phyloP scores from a whole-genome alignment of 2,888 invertebrate species.

The Drosophila ezoana region DNA sequence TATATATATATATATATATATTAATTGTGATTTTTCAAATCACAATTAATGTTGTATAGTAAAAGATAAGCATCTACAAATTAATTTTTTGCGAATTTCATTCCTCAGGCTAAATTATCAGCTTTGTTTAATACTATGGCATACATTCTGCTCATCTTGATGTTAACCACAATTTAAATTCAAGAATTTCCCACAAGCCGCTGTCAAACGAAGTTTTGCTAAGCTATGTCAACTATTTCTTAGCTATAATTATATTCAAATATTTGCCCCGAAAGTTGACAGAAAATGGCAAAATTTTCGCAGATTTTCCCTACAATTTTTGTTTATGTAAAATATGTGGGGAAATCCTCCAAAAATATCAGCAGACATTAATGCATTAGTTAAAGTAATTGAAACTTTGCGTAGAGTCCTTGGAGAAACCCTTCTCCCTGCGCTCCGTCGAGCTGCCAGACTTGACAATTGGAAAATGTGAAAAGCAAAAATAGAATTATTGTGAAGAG shows the following conservation, averaged over 20 bases:
- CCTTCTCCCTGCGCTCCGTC: neutral
- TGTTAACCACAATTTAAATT: neutral
- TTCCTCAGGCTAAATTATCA: no score
- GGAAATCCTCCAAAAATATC: constrained; percentile 37
- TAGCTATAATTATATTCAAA: constrained; percentile 6
- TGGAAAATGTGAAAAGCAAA: constrained; percentile 32
- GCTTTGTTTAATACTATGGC: neutral
- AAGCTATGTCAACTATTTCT: constrained; percentile 6
- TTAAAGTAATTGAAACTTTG: constrained; percentile 66
- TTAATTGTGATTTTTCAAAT: no score
- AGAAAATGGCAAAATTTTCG: neutral
- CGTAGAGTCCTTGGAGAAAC: constrained; percentile 27
- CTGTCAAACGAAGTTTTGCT: neutral
- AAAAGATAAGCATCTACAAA: no score
- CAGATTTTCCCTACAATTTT: neutral
- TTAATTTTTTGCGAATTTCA: no score
- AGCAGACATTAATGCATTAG: constrained; percentile 65
- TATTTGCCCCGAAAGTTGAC: constrained; percentile 1
- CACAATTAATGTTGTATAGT: no score
- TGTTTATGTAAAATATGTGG: constrained; percentile 3
- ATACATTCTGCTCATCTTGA: neutral
- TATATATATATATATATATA: no score
- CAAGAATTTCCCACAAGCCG: neutral
- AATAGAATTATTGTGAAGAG: constrained; percentile 55
- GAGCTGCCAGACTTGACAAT: constrained; percentile 31